Evolutionary conservation across 1,140 invertebrate genomes (phyloP).

Genomic region (Sitophilus oryzae): DNA sequence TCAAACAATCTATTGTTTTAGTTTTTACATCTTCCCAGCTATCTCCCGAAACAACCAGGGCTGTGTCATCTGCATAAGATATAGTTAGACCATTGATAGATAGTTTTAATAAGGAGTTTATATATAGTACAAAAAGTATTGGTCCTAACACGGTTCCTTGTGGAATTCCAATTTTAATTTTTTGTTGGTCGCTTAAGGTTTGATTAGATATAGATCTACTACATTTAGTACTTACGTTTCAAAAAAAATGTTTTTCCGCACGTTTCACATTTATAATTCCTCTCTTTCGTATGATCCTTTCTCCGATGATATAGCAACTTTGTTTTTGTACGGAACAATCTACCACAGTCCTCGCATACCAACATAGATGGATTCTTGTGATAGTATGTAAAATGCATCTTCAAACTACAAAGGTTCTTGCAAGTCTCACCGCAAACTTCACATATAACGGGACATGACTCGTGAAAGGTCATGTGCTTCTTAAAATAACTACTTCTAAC

Average conservation of each 20-base stretch:
- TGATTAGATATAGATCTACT: background rate
- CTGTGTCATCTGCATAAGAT: no score
- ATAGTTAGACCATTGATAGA: no score
- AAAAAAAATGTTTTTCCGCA: constrained; percentile 34
- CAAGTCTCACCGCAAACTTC: constrained; percentile 32
- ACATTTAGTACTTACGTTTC: constrained; percentile 17
- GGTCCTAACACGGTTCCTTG: no score
- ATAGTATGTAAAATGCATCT: constrained; percentile 31
- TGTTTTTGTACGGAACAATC: constrained; percentile 28
- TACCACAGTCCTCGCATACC: constrained; percentile 32
- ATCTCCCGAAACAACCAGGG: background rate
- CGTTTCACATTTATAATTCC: constrained; percentile 30
- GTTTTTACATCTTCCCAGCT: no score
- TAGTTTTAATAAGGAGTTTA: no score
- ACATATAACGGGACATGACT: constrained; percentile 26
- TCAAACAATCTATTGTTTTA: no score
- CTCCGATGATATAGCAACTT: constrained; percentile 27
- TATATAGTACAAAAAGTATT: no score
- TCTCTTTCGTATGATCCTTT: constrained; percentile 32
- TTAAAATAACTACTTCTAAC: constrained; percentile 28
- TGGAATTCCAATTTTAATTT: no score
- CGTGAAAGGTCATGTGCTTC: constrained; percentile 30
- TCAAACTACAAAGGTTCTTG: constrained; percentile 33
- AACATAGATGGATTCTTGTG: constrained; percentile 26
- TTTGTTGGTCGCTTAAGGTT: no score